Evolutionary conservation across 1,140 invertebrate genomes (phyloP).

Genomic region (Bombus ignitus): DNA sequence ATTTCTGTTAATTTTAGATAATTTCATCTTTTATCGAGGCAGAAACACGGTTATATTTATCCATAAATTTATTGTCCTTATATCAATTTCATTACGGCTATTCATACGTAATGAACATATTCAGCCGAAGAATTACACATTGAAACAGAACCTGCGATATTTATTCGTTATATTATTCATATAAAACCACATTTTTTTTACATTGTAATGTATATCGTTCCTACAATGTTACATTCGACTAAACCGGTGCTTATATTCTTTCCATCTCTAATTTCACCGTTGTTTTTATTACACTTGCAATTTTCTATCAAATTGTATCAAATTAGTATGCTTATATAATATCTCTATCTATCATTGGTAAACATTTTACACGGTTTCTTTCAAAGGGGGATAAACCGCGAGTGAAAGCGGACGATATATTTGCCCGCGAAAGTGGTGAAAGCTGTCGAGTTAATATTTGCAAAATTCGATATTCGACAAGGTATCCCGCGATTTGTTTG

Average conservation of each 20-base stretch:
- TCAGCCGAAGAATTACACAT: neutral
- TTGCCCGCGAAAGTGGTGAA: constrained; percentile 28
- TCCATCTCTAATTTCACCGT: neutral
- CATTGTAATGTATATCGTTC: too few species aligned
- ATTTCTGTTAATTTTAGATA: neutral
- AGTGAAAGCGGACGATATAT: constrained; percentile 13
- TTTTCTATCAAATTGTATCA: neutral
- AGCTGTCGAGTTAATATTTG: constrained; percentile 42
- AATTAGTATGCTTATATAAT: neutral
- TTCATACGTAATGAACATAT: too few species aligned
- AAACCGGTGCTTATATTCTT: too few species aligned
- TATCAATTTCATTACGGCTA: too few species aligned
- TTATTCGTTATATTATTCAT: neutral
- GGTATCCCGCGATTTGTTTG: constrained; percentile 37
- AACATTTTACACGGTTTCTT: neutral
- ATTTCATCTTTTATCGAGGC: neutral
- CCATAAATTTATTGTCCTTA: neutral
- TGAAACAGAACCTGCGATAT: neutral
- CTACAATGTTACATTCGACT: too few species aligned
- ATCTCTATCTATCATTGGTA: neutral
- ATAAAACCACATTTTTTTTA: neutral
- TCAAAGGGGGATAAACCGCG: neutral
- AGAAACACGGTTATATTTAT: neutral
- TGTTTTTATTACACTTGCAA: neutral
- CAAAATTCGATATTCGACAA: constrained; percentile 32